These are phyloP conservation scores for Dendrolimus houi DNA, from an alignment of 2,888 invertebrate genomes.

Conservation along the genomic window DNA sequence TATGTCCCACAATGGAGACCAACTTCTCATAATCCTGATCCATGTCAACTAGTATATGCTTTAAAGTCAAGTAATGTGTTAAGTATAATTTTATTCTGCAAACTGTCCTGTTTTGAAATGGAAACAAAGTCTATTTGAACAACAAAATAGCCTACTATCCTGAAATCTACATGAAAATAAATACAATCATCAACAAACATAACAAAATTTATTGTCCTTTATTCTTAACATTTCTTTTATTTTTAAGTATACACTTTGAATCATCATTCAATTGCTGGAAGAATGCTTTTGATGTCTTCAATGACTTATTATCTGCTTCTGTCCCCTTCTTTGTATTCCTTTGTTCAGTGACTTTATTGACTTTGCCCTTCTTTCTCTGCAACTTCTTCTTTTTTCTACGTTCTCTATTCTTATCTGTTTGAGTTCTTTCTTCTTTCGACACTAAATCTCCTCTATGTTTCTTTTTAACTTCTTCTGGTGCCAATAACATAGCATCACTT, in stretches of 20 bases:
- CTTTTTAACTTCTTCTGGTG: conserved; percentile 93
- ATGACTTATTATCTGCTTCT: conserved; percentile 72
- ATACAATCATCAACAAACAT: conserved; percentile 9
- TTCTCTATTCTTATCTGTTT: conserved; percentile 92
- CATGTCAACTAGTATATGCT: too few species aligned
- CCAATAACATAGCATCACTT: conserved; percentile 89
- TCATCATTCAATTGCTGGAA: conserved; percentile 91
- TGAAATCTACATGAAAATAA: conserved; percentile 1
- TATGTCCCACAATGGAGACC: too few species aligned
- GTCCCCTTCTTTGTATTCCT: conserved; percentile 75
- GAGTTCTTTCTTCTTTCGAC: conserved; percentile 87
- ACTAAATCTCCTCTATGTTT: conserved; percentile 72
- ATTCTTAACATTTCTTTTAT: conserved; percentile 45
- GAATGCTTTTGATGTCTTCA: conserved; percentile 85
- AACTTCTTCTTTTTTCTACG: conserved; percentile 90
- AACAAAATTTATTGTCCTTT: conserved; percentile 34
- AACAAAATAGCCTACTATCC: too few species aligned
- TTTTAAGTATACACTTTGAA: conserved; percentile 53
- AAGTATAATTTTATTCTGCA: too few species aligned
- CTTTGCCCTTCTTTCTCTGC: conserved; percentile 74
- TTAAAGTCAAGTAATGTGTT: too few species aligned
- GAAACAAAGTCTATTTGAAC: too few species aligned
- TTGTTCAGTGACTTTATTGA: conserved; percentile 62
- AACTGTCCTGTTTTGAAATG: too few species aligned
- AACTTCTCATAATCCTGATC: too few species aligned